phyloP scores from a whole-genome alignment of 2,888 invertebrate genomes.

The Heliothis peltigera region DNA sequence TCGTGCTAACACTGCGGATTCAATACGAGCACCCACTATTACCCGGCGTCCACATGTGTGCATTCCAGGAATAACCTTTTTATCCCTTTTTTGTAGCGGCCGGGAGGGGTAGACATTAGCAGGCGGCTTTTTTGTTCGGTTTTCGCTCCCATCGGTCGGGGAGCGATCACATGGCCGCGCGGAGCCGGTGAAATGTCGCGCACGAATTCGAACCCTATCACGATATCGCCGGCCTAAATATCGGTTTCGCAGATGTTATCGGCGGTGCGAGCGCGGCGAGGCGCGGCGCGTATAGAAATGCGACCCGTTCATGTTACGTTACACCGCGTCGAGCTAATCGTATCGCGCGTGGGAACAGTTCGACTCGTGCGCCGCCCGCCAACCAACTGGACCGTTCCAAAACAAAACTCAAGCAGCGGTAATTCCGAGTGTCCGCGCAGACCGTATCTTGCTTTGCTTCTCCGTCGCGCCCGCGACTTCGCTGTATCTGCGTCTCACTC shows the following conservation, averaged over 20 bases:
- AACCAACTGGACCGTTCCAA: constrained; percentile 81
- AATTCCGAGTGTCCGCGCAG: constrained; percentile 81
- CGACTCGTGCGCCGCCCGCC: constrained; percentile 81
- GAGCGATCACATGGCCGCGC: constrained; percentile 84
- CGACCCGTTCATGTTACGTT: constrained; percentile 79
- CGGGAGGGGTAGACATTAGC: constrained; percentile 85
- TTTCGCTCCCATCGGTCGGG: constrained; percentile 79
- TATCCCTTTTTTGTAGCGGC: constrained; percentile 84
- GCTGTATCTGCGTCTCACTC: constrained; percentile 68
- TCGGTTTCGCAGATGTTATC: constrained; percentile 87
- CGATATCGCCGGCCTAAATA: constrained; percentile 83
- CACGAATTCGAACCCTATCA: constrained; percentile 81
- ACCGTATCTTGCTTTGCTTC: constrained; percentile 60
- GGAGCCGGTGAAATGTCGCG: constrained; percentile 72
- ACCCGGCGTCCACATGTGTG: constrained; percentile 86
- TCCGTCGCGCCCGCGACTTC: constrained; percentile 67
- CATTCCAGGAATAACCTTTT: constrained; percentile 88
- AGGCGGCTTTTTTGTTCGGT: constrained; percentile 81
- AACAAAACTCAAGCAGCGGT: constrained; percentile 86
- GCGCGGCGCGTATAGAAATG: constrained; percentile 81
- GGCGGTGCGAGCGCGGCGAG: constrained; percentile 73
- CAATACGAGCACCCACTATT: constrained; percentile 79
- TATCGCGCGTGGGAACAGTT: constrained; percentile 67
- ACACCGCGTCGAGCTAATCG: constrained; percentile 60
- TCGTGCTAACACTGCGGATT: constrained; percentile 77